Evolutionary conservation across 2,113 vertebrate species (phyloP).

Genomic region (Panthera tigris): DNA sequence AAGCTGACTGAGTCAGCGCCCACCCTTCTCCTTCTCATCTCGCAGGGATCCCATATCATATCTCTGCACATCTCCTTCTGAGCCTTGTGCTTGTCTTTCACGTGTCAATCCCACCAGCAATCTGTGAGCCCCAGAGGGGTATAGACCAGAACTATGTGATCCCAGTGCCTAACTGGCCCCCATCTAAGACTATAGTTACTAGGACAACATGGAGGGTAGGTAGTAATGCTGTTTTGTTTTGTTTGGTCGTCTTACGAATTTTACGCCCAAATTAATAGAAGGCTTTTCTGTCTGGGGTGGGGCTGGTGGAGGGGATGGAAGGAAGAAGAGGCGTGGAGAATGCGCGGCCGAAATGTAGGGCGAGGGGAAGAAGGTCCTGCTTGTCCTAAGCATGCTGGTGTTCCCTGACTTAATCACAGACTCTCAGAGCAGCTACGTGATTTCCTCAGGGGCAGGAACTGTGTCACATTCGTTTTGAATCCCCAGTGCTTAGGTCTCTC

Average conservation of each 20-base stretch:
- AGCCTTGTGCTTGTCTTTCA: neutral
- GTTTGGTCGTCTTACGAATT: neutral
- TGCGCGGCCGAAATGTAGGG: neutral
- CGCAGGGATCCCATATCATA: no score
- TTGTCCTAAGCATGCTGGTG: neutral
- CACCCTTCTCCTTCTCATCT: neutral
- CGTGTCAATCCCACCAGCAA: neutral
- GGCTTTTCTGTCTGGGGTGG: neutral
- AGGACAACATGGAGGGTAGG: neutral
- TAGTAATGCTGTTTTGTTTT: neutral
- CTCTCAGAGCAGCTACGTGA: neutral
- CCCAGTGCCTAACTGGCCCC: neutral
- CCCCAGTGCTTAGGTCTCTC: neutral
- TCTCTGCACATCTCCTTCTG: neutral
- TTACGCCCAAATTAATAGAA: neutral
- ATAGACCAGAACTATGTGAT: rapidly evolving
- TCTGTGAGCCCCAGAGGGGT: neutral
- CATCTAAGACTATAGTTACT: neutral
- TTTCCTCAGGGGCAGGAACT: neutral
- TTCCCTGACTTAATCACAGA: neutral
- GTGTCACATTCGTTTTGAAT: neutral
- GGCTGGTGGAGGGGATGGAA: no score
- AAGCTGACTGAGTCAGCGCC: neutral
- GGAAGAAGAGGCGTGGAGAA: neutral
- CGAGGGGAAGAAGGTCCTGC: neutral